These are phyloP conservation scores for Geococcyx californianus DNA, from an alignment of 2,113 vertebrate genomes.

Conservation along the genomic window DNA sequence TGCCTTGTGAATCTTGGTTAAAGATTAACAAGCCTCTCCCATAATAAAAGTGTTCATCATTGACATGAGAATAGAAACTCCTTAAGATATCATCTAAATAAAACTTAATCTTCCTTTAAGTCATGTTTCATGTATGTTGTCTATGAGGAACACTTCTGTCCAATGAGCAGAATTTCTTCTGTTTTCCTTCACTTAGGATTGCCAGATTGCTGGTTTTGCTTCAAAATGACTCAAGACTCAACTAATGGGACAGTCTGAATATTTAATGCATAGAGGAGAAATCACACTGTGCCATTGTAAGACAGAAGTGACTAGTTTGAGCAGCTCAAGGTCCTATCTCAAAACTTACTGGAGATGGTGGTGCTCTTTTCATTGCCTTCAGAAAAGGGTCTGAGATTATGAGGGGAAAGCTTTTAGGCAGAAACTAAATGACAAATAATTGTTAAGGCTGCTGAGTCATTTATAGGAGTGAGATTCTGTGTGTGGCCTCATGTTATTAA, in stretches of 20 bases:
- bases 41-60: conserved; percentile 14
- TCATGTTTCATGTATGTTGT: neutral
- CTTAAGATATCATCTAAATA: conserved; percentile 33
- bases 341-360: neutral
- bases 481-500: neutral
- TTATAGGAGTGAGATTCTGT: neutral
- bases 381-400: neutral
- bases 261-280: neutral
- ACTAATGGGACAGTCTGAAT: neutral
- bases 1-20: conserved; percentile 27
- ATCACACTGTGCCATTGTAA: neutral
- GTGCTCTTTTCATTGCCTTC: neutral
- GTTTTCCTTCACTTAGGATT: neutral
- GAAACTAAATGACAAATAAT: neutral
- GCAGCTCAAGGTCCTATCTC: neutral
- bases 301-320: neutral
- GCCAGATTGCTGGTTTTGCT: neutral
- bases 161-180: neutral
- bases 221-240: neutral
- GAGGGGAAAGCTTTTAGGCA: neutral
- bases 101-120: conserved; percentile 17
- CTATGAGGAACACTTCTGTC: neutral
- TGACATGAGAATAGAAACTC: conserved; percentile 14
- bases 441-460: neutral
- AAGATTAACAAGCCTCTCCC: conserved; percentile 37